phyloP scores from a whole-genome alignment of 2,888 invertebrate genomes.

The Drosophila atripex region DNA sequence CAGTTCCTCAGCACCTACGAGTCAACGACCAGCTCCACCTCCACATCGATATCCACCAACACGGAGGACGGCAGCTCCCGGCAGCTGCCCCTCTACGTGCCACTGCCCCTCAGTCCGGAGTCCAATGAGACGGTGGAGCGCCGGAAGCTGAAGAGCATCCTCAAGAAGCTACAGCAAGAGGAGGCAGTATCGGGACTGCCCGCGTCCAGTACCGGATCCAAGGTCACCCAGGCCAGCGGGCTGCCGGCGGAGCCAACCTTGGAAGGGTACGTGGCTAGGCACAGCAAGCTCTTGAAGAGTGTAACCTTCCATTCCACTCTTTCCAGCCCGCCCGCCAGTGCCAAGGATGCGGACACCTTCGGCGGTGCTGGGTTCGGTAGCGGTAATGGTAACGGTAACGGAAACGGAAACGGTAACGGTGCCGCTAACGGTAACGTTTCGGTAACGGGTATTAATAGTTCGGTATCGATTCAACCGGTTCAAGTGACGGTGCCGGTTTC shows the following conservation, averaged over 20 bases:
- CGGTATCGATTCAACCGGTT: slow-evolving; percentile 26
- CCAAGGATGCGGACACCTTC: slow-evolving; percentile 65
- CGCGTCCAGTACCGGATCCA: slow-evolving; percentile 18
- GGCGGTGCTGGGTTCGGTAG: slow-evolving; percentile 35
- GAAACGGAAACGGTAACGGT: neutral
- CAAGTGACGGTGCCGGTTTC: slow-evolving; percentile 19
- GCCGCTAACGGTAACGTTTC: neutral
- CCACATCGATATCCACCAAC: slow-evolving; percentile 81
- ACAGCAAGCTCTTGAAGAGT: slow-evolving; percentile 94
- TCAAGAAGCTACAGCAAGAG: slow-evolving; percentile 90
- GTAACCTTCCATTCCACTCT: slow-evolving; percentile 95
- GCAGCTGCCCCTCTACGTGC: slow-evolving; percentile 54
- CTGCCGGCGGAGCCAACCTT: slow-evolving; percentile 92
- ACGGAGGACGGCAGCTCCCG: slow-evolving; percentile 57
- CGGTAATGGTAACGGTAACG: slow-evolving; percentile 23
- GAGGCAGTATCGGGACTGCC: neutral
- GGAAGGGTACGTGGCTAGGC: slow-evolving; percentile 94
- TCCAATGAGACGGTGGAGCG: slow-evolving; percentile 93
- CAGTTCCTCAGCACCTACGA: slow-evolving; percentile 83
- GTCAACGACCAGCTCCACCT: slow-evolving; percentile 84
- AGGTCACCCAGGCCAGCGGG: slow-evolving; percentile 83
- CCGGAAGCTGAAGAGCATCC: slow-evolving; percentile 91
- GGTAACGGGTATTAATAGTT: neutral
- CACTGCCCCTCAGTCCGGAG: slow-evolving; percentile 86
- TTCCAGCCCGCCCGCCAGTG: slow-evolving; percentile 90